Conservation (phyloP, 92 coral and sea anemone species). For the Chrysogorgia sp. region DNA sequence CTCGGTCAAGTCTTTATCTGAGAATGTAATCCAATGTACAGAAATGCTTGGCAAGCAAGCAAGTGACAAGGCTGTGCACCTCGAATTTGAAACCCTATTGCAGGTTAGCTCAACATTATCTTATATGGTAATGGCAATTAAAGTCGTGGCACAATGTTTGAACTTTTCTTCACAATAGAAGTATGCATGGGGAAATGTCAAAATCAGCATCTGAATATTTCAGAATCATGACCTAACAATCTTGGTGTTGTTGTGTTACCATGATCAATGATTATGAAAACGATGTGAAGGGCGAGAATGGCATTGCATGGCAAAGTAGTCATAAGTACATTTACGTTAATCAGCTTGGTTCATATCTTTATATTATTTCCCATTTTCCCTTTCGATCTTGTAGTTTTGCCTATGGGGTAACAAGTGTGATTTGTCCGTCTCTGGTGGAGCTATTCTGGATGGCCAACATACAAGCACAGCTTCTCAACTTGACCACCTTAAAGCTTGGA, state of each 20-base stretch:
- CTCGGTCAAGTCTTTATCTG: slow-evolving; percentile 75
- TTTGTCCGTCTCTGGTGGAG: slow-evolving; percentile 92
- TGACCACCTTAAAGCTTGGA: slow-evolving; percentile 67
- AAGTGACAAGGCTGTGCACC: slow-evolving; percentile 35
- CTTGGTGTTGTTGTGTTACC: no score
- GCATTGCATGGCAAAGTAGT: no score
- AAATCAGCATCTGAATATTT: no score
- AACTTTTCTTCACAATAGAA: no score
- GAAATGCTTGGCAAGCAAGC: slow-evolving; percentile 26
- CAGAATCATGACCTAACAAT: no score
- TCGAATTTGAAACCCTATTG: slow-evolving; percentile 75
- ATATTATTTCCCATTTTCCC: not conserved
- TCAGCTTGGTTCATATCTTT: no score
- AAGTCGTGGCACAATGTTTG: no score
- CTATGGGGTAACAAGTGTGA: slow-evolving; percentile 99
- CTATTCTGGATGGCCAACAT: slow-evolving; percentile 56
- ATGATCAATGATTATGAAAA: no score
- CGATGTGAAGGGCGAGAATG: no score
- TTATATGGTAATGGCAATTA: no score
- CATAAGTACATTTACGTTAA: no score
- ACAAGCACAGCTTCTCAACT: slow-evolving; percentile 71
- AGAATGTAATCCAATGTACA: slow-evolving; percentile 59
- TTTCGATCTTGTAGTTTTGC: slow-evolving; percentile 66
- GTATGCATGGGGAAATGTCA: no score
- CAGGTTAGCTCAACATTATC: slow-evolving; percentile 63